phyloP scores from a whole-genome alignment of 2,113 vertebrate species.

The Lepisosteus oculatus region DNA sequence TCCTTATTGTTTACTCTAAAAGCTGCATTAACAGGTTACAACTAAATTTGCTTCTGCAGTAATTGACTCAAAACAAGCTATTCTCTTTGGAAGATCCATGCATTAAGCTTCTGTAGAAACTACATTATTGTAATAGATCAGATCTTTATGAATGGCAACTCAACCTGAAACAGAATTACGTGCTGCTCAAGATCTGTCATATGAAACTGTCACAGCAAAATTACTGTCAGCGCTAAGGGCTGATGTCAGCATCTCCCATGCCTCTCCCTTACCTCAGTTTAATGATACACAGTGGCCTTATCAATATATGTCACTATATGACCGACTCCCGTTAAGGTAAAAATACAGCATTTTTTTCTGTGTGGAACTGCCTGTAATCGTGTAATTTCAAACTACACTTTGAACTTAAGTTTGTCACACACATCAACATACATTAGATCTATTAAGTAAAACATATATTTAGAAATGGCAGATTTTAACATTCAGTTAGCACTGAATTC shows the following conservation, averaged over 20 bases:
- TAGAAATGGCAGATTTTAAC: no score
- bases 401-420: no score
- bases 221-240: conserved; percentile 53
- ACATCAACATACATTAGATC: no score
- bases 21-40: conserved; percentile 70
- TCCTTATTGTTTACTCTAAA: conserved; percentile 65
- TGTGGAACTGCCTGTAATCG: no score
- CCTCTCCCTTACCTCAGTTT: no score
- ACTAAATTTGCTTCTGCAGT: conserved; percentile 68
- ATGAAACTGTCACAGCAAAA: conserved; percentile 44
- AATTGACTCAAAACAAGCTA: conserved; percentile 75
- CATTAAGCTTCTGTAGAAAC: conserved; percentile 58
- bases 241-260: conserved; percentile 25
- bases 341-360: no score
- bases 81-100: conserved; percentile 63
- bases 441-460: no score
- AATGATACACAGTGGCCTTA: no score
- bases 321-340: no score
- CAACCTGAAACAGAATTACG: conserved; percentile 61
- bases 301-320: no score
- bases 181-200: conserved; percentile 55
- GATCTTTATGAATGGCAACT: conserved; percentile 67
- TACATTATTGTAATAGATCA: conserved; percentile 67
- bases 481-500: no score
- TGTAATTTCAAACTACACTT: no score